phyloP scores from a whole-genome alignment of 2,113 vertebrate genomes.

The Ammospiza caudacuta region DNA sequence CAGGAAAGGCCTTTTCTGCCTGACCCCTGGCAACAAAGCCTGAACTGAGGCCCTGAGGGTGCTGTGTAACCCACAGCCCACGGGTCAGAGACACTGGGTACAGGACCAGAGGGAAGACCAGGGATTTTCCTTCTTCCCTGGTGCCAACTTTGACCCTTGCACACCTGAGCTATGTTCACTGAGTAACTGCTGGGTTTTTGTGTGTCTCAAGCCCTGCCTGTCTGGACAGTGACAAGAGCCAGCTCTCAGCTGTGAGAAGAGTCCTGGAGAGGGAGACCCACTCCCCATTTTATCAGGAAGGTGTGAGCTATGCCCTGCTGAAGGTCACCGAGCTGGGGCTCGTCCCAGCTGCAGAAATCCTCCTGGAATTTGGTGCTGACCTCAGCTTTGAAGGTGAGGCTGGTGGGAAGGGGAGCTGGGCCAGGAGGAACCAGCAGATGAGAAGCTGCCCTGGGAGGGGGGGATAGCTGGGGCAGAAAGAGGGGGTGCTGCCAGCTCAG shows the following conservation, averaged over 20 bases:
- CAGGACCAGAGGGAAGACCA: neutral
- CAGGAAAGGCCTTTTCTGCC: neutral
- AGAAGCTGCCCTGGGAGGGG: neutral
- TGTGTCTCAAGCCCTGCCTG: conserved; percentile 38
- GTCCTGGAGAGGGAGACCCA: conserved; percentile 86
- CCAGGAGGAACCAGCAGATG: neutral
- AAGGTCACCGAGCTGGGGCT: conserved; percentile 87
- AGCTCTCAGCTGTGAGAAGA: conserved; percentile 71
- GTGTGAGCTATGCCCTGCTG: conserved; percentile 88
- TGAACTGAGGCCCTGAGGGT: neutral
- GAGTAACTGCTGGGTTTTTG: neutral
- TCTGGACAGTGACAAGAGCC: conserved; percentile 52
- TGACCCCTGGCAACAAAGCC: neutral
- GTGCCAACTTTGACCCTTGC: neutral
- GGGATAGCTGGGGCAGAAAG: neutral
- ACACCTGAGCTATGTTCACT: accelerated
- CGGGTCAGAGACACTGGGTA: neutral
- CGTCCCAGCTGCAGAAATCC: conserved; percentile 75
- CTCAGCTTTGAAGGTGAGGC: conserved; percentile 88
- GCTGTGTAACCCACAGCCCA: neutral
- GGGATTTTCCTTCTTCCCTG: neutral
- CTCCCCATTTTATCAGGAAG: conserved; percentile 85
- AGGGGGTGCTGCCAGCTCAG: neutral
- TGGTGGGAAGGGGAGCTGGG: neutral
- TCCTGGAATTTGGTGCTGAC: conserved; percentile 85